These are phyloP conservation scores for Epinotia ramella DNA, from an alignment of 2,888 invertebrate species.

Conservation along the genomic window DNA sequence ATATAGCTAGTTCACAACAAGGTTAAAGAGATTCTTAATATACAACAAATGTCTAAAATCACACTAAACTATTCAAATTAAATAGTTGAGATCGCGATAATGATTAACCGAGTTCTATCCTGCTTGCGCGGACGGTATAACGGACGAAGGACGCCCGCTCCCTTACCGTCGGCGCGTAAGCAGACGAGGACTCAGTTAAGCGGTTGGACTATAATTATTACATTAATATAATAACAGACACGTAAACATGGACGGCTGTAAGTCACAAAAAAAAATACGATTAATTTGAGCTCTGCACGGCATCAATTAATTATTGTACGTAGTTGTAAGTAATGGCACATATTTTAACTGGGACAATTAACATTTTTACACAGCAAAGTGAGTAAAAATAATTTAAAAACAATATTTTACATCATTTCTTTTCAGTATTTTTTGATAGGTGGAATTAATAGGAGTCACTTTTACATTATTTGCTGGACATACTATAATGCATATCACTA, in stretches of 20 bases:
- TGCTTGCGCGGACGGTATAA: no score
- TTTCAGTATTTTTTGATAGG: no score
- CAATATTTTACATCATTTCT: no score
- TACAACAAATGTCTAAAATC: constrained; percentile 14
- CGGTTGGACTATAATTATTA: neutral
- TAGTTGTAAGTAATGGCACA: neutral
- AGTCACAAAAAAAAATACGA: constrained; percentile 16
- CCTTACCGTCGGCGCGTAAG: no score
- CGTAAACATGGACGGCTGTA: constrained; percentile 41
- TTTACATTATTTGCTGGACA: no score
- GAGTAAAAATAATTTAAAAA: neutral
- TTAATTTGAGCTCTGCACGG: constrained; percentile 24
- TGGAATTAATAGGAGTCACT: no score
- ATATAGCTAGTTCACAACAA: constrained; percentile 29
- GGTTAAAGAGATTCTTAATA: constrained; percentile 22
- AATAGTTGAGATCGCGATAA: constrained; percentile 35
- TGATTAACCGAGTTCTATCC: neutral
- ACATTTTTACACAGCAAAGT: neutral
- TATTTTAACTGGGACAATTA: neutral
- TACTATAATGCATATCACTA: no score
- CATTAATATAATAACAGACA: neutral
- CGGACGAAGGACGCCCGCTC: no score
- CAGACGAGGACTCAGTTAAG: no score
- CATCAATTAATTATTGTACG: neutral
- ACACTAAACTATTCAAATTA: constrained; percentile 16